Evolutionary conservation across 2,113 vertebrate species (phyloP).

Genomic region (Coptodon bakossiorum): DNA sequence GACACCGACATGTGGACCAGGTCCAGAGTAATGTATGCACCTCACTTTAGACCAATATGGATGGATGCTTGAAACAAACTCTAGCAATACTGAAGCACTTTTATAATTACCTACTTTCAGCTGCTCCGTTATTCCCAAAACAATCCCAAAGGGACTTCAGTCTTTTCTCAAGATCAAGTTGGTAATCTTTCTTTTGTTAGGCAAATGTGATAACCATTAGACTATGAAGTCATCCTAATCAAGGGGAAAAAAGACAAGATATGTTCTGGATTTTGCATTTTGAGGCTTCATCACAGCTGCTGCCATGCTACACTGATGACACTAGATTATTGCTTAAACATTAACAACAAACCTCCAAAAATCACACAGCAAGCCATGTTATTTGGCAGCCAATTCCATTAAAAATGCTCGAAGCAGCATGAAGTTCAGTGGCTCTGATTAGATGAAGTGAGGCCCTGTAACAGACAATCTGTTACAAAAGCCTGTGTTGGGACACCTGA

Average conservation of each 20-base stretch:
- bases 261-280: not conserved
- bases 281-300: not conserved
- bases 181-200: not conserved
- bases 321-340: not conserved
- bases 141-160: not conserved
- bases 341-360: not conserved
- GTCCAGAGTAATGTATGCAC: not conserved
- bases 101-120: not conserved
- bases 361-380: no score
- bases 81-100: not conserved
- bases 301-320: not conserved
- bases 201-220: not conserved
- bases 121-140: not conserved
- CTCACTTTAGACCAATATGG: not conserved
- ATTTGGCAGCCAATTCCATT: not conserved
- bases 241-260: not conserved
- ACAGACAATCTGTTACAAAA: not conserved
- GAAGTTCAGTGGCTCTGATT: not conserved
- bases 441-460: not conserved
- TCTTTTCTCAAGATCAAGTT: not conserved
- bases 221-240: not conserved
- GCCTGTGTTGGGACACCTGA: not conserved
- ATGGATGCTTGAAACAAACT: not conserved
- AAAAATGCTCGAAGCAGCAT: not conserved
- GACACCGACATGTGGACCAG: not conserved